Conservation (phyloP, 2,888 invertebrate species). For the Deroplatys truncata region DNA sequence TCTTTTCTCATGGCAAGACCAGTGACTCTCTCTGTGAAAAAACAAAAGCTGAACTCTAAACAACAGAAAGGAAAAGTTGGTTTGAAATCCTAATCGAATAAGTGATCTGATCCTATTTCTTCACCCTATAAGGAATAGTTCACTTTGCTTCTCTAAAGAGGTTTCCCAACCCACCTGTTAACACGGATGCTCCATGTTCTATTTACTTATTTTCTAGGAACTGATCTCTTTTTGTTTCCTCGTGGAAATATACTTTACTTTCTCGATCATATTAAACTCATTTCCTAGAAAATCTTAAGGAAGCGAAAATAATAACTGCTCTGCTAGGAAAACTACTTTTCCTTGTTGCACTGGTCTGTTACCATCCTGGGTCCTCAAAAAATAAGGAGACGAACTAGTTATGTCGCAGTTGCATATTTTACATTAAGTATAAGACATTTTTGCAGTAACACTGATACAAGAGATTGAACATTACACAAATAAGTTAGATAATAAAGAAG, state of each 20-base stretch:
- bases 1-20: too few species aligned
- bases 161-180: neutral
- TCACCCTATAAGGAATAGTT: neutral
- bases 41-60: neutral
- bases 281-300: neutral
- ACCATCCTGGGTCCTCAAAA: too few species aligned
- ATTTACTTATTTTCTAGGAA: neutral
- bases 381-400: too few species aligned
- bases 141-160: neutral
- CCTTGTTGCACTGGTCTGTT: neutral
- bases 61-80: neutral
- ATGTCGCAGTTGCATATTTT: too few species aligned
- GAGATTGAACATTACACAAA: too few species aligned
- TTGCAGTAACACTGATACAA: too few species aligned
- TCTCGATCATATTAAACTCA: neutral
- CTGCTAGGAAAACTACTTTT: neutral
- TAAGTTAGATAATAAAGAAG: too few species aligned
- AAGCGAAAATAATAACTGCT: neutral
- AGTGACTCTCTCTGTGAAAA: neutral
- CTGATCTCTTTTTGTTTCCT: neutral
- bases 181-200: neutral
- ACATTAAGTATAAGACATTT: too few species aligned
- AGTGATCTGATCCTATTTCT: neutral
- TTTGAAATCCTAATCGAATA: neutral
- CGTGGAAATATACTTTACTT: neutral